These are phyloP conservation scores for Ormyrus thymus DNA, from an alignment of 2,888 invertebrate species.

Conservation along the genomic window DNA sequence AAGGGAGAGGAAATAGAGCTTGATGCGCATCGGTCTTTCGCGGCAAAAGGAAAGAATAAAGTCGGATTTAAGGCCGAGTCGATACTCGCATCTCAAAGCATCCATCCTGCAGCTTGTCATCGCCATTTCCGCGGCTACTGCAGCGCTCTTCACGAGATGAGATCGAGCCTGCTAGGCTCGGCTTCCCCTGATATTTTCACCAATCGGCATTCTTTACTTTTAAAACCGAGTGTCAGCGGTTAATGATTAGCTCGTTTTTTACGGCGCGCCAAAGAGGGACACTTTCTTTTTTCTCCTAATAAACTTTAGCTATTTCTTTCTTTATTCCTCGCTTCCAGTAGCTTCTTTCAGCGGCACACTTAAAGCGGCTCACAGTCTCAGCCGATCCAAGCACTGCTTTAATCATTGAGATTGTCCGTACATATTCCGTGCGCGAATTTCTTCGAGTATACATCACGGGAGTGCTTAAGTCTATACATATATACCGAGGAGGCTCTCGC, in stretches of 20 bases:
- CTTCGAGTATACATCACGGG: background rate
- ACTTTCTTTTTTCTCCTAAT: too few relatives aligned
- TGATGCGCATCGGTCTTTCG: background rate
- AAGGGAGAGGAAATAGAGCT: too few relatives aligned
- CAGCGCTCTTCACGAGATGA: conserved; percentile 18
- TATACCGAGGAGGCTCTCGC: conserved; percentile 4
- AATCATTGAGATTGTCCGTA: conserved; percentile 30
- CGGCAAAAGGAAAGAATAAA: conserved; percentile 14
- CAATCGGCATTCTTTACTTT: too few relatives aligned
- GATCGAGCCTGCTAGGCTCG: conserved; percentile 6
- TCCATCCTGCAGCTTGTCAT: conserved; percentile 44
- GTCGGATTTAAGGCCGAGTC: conserved; percentile 31
- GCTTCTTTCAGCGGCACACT: too few relatives aligned
- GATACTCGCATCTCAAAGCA: conserved; percentile 46
- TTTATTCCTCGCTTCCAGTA: too few relatives aligned
- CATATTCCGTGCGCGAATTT: conserved; percentile 11
- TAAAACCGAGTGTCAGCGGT: too few relatives aligned
- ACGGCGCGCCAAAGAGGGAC: too few relatives aligned
- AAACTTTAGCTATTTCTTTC: too few relatives aligned
- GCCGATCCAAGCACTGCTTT: background rate
- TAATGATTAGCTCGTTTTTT: too few relatives aligned
- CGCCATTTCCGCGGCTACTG: conserved; percentile 38
- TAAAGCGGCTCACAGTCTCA: too few relatives aligned
- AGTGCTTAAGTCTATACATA: background rate
- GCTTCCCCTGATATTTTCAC: background rate